phyloP scores from a whole-genome alignment of 1,140 invertebrate genomes.

The Maniola jurtina region DNA sequence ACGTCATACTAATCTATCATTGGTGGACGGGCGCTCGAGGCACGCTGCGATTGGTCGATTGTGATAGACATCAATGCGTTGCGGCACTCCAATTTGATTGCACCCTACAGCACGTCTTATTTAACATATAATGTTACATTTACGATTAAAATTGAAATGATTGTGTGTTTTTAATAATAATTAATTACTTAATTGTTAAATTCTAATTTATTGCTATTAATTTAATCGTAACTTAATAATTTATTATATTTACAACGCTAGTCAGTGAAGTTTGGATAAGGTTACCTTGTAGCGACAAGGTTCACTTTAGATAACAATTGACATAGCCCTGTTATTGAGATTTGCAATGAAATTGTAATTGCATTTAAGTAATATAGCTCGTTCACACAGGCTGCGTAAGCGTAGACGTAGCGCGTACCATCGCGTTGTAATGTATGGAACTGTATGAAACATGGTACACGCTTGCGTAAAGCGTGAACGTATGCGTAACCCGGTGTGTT shows the following conservation, averaged over 20 bases:
- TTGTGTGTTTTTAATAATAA: conserved; percentile 27
- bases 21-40: no score
- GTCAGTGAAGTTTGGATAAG: conserved; percentile 65
- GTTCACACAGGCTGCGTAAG: no score
- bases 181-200: conserved; percentile 38
- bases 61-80: no score
- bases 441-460: no score
- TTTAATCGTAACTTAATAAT: conserved; percentile 62
- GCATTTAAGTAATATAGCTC: no score
- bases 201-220: conserved; percentile 58
- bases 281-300: conserved; percentile 39
- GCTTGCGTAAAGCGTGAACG: no score
- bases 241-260: conserved; percentile 69
- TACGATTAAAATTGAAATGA: conserved; percentile 32
- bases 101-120: conserved; percentile 33
- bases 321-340: neutral
- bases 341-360: neutral
- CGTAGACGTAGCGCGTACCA: no score
- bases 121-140: conserved; percentile 38
- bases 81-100: no score
- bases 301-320: neutral
- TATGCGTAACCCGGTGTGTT: no score
- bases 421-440: no score
- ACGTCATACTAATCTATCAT: no score
- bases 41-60: no score